Evolutionary conservation across 2,888 invertebrate species (phyloP), one percentile per base, ranked within the genome.

Genomic region (Lathronympha strigana): DNA sequence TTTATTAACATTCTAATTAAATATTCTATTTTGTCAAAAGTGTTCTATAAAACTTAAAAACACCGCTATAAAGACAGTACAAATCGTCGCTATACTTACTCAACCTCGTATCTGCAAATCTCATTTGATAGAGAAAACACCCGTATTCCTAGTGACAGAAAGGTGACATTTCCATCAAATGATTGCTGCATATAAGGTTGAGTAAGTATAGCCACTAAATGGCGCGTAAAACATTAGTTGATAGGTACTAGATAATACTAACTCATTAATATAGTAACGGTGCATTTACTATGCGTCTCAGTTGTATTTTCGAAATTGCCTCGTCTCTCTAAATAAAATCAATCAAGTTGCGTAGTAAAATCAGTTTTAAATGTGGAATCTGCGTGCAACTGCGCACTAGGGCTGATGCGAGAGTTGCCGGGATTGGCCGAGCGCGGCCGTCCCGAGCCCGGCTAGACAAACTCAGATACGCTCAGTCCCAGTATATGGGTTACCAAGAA

Each of bases 401-500:
- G 47, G 8, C n/a, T n/a, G n/a, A n/a, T 33, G 57, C 4, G 23
- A 23, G 19, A 23, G 57, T 33, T 57, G 50, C 17, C 63, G 51
- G 62, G 57, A 38, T 49, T 47, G 58, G 64, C 64, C 21, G 51
- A 47, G 63, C 54, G 60, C 40, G 49, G 40, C 25, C 53, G 28
- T 38, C 21, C 28, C 61, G 23, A 15, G 53, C 47, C 38, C 43
- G 38, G 40, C 47, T 50, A 23, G 47, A 6, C 23, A n/a, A 13
- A 23, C 47, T 66, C 66, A 23, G 47, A 6, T n/a, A n/a, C 23
- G n/a, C 47, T 66, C 66, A 66, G 51, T 66, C 54, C 66, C 66
- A 66, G 66, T 66, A 61, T 66, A 66, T 61, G 66, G 66, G 66
- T 31, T 54, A 66, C 66, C 66, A 66, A 66, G 66, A 66, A 60